Percentiles rank a stretch among this genome's conserved stretches.
These are phyloP conservation scores for Bryconaethiops microstoma DNA, from an alignment of 2,797 vertebrate species.

Conservation along the genomic window DNA sequence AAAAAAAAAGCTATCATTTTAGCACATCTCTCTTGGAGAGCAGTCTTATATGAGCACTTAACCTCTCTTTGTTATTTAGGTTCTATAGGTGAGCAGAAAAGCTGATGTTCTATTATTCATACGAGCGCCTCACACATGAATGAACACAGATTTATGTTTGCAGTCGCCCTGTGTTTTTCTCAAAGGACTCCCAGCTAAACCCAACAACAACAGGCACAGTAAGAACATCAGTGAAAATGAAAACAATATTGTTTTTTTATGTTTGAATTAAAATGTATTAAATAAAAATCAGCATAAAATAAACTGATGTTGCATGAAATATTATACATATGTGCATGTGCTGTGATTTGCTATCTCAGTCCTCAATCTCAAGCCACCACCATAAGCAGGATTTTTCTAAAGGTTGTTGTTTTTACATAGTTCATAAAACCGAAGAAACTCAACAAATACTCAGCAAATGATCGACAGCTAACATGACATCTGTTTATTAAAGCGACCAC, in stretches of 20 bases:
- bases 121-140: constrained; percentile 24
- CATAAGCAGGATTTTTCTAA: too few relatives aligned
- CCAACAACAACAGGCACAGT: neutral
- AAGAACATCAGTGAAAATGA: constrained; percentile 5
- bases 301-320: neutral
- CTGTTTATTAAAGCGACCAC: constrained; percentile 1
- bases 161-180: neutral
- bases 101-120: constrained; percentile 35
- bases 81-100: constrained; percentile 1
- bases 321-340: neutral
- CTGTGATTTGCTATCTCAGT: too few relatives aligned
- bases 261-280: neutral
- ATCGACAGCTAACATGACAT: neutral
- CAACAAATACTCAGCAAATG: neutral
- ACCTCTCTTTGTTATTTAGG: neutral
- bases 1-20: neutral
- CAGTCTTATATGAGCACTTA: neutral
- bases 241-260: neutral
- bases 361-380: too few relatives aligned
- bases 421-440: too few relatives aligned
- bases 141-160: constrained; percentile 6
- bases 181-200: neutral
- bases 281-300: too few relatives aligned
- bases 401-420: too few relatives aligned
- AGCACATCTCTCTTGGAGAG: neutral